Evolutionary conservation across 2,888 invertebrate species (phyloP).

Genomic region (Pharmacophagus antenor): DNA sequence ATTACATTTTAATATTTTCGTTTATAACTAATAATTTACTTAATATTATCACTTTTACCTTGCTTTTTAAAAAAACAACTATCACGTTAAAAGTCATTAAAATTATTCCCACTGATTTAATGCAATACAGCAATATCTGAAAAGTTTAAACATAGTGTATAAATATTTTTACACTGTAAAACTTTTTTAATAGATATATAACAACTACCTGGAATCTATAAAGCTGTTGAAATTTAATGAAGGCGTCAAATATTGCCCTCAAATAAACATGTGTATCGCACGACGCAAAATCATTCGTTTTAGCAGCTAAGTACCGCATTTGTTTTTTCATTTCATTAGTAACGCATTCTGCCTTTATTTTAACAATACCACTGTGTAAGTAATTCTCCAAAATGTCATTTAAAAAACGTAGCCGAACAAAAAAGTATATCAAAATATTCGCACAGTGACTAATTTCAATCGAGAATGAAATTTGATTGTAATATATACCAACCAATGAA

Average conservation of each 20-base stretch:
- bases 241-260: slow-evolving; percentile 39
- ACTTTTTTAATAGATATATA: too few relatives aligned
- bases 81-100: slow-evolving; percentile 46
- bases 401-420: slow-evolving; percentile 46
- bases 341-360: slow-evolving; percentile 23
- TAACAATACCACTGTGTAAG: slow-evolving; percentile 34
- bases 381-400: slow-evolving; percentile 54
- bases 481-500: slow-evolving; percentile 31
- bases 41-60: slow-evolving; percentile 35
- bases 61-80: slow-evolving; percentile 44
- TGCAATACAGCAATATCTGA: slow-evolving; percentile 31
- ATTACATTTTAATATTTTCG: too few relatives aligned
- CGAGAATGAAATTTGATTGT: slow-evolving; percentile 41
- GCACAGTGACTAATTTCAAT: slow-evolving; percentile 49
- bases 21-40: too few relatives aligned
- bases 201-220: slow-evolving; percentile 39
- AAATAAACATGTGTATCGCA: slow-evolving; percentile 40
- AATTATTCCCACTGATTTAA: slow-evolving; percentile 45
- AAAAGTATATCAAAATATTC: slow-evolving; percentile 49
- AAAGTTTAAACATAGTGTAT: slow-evolving; percentile 5
- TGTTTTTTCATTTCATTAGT: slow-evolving; percentile 35
- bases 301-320: slow-evolving; percentile 43
- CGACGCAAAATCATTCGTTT: slow-evolving; percentile 44
- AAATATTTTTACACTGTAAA: too few relatives aligned
- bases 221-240: slow-evolving; percentile 38